These are phyloP conservation scores for Brachyopa scutellaris DNA, from an alignment of 2,888 invertebrate genomes.

Conservation along the genomic window DNA sequence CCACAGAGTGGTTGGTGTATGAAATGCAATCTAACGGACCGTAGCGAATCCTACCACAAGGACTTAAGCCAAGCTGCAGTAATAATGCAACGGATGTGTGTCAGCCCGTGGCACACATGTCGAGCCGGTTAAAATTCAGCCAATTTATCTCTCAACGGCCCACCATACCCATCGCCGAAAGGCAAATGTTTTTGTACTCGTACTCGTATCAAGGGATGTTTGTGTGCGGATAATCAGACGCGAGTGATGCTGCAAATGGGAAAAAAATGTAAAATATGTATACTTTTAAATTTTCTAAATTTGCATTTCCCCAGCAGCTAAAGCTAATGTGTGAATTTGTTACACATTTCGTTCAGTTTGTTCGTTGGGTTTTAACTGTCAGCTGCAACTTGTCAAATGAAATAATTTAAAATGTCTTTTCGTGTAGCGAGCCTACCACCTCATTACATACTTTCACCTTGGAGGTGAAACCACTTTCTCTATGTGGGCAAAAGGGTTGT, in stretches of 20 bases:
- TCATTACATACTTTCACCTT: neutral
- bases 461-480: neutral
- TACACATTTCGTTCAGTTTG: slow-evolving; percentile 5
- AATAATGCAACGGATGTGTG: slow-evolving; percentile 45
- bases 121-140: slow-evolving; percentile 39
- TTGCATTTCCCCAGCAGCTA: slow-evolving; percentile 47
- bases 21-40: slow-evolving; percentile 45
- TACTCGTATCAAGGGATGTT: too few relatives aligned
- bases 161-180: too few relatives aligned
- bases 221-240: slow-evolving; percentile 6
- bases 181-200: too few relatives aligned
- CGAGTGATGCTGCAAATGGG: slow-evolving; percentile 32
- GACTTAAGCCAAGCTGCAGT: slow-evolving; percentile 36
- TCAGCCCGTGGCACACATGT: slow-evolving; percentile 56
- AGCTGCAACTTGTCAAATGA: slow-evolving; percentile 27
- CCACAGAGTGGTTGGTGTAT: too few relatives aligned
- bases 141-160: slow-evolving; percentile 55
- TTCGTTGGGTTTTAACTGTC: too few relatives aligned
- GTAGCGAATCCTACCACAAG: slow-evolving; percentile 42
- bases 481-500: too few relatives aligned
- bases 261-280: slow-evolving; percentile 35
- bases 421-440: slow-evolving; percentile 30
- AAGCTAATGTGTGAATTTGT: slow-evolving; percentile 62
- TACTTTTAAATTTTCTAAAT: slow-evolving; percentile 56
- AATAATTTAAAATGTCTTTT: slow-evolving; percentile 55